Conservation (phyloP, 2,113 vertebrate genomes). For the Hystrix cristata region DNA sequence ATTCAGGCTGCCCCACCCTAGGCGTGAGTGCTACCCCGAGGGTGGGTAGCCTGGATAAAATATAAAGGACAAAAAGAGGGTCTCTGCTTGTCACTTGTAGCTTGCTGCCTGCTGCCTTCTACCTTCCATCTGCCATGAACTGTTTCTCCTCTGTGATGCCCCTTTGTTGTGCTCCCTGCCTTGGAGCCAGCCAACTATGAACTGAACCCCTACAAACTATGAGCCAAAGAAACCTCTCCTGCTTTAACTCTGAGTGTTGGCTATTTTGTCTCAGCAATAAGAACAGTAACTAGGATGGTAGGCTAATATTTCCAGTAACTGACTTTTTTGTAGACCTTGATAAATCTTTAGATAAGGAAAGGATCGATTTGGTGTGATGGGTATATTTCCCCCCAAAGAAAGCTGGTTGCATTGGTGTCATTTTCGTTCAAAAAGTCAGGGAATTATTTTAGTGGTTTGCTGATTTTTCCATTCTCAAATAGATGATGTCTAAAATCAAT, state of each 20-base stretch:
- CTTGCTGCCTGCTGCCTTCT: neutral
- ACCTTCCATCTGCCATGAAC: neutral
- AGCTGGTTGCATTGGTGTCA: neutral
- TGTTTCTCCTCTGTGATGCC: neutral
- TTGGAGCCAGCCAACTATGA: neutral
- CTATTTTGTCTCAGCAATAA: neutral
- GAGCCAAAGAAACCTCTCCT: neutral
- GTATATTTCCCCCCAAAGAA: neutral
- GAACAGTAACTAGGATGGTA: neutral
- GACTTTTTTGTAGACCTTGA: neutral
- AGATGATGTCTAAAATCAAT: neutral
- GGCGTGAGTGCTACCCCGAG: neutral
- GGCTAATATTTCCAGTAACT: neutral
- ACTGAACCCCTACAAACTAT: neutral
- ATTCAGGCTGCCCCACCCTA: neutral
- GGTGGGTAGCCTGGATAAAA: neutral
- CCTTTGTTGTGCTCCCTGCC: neutral
- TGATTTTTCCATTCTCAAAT: neutral
- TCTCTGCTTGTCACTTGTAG: neutral
- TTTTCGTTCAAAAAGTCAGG: neutral
- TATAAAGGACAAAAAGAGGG: neutral
- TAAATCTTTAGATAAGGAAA: neutral
- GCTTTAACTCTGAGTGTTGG: neutral
- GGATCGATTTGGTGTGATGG: neutral
- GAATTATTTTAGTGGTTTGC: neutral